Evolutionary conservation across 2,888 invertebrate genomes (phyloP).

Genomic region (Lypha dubia): DNA sequence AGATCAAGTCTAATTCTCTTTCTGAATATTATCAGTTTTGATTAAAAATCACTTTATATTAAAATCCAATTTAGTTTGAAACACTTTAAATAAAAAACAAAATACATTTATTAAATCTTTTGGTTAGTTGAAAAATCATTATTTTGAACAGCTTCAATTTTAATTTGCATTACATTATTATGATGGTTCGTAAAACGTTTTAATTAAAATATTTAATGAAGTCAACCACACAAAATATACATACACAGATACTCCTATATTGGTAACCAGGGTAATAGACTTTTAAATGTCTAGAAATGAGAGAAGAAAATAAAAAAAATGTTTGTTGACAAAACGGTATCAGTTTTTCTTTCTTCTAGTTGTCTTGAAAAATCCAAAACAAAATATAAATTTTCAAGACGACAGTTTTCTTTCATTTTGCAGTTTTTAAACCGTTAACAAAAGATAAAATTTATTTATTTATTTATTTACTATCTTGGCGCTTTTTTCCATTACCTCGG

Average conservation of each 20-base stretch:
- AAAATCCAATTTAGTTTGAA: no score
- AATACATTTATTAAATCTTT: neutral
- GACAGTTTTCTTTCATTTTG: constrained; percentile 21
- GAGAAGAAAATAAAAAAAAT: neutral
- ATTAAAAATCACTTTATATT: no score
- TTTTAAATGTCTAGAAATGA: constrained; percentile 5
- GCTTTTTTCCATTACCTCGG: constrained; percentile 25
- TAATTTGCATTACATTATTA: constrained; percentile 47
- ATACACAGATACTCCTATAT: no score
- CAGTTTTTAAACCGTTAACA: constrained; percentile 30
- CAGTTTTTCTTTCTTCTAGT: constrained; percentile 51
- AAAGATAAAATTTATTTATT: constrained; percentile 56
- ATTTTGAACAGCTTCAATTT: neutral
- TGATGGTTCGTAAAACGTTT: constrained; percentile 30
- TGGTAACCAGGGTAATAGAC: constrained; percentile 11
- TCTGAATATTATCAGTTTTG: no score
- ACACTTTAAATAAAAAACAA: neutral
- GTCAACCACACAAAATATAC: constrained; percentile 15
- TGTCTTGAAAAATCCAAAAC: neutral
- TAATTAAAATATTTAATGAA: constrained; percentile 54
- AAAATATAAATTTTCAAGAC: no score
- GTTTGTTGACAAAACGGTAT: constrained; percentile 71
- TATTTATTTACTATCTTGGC: constrained; percentile 48
- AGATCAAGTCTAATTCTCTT: no score
- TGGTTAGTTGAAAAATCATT: neutral